Conservation (phyloP, 2,888 invertebrate species). For the Capitulum mitella region DNA sequence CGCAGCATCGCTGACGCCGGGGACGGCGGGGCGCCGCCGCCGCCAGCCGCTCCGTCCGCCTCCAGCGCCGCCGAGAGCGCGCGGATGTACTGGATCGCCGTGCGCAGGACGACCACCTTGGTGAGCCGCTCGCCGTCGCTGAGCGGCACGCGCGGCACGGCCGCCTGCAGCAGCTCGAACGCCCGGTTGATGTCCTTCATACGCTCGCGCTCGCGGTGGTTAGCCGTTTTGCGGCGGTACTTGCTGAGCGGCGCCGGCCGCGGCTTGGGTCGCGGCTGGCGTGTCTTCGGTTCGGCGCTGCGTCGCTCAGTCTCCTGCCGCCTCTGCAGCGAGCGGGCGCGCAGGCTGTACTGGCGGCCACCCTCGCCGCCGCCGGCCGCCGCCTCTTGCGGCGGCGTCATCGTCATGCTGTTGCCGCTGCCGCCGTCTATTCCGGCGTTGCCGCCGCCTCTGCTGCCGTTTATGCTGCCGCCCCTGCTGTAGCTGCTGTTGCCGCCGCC, state of each 20-base stretch:
- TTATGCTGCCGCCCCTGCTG: not conserved
- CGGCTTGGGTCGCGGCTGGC: conserved; percentile 41
- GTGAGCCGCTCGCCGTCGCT: conserved; percentile 62
- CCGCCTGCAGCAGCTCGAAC: conserved; percentile 69
- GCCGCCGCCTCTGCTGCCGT: not conserved
- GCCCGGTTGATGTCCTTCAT: conserved; percentile 87
- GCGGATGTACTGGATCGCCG: conserved; percentile 81
- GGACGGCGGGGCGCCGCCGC: not conserved
- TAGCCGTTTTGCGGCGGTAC: conserved; percentile 81
- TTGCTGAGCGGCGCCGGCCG: conserved; percentile 66
- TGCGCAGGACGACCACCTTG: conserved; percentile 75
- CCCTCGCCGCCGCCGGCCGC: not conserved
- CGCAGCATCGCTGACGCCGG: not conserved
- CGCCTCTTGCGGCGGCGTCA: not conserved
- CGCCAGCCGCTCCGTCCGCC: no score
- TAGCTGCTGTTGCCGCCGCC: not conserved
- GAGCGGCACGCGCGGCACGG: conserved; percentile 54
- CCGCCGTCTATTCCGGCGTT: no score
- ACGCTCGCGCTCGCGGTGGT: conserved; percentile 74
- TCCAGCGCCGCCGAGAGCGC: conserved; percentile 60
- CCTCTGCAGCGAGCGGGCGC: conserved; percentile 57
- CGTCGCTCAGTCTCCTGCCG: conserved; percentile 48
- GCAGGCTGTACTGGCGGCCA: conserved; percentile 55
- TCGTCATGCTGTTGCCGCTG: not conserved
- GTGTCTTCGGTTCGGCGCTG: conserved; percentile 38